Percentiles rank a stretch among this genome's conserved stretches.
Conservation (phyloP, 2,888 invertebrate species). For the Caenorhabditis becei region DNA sequence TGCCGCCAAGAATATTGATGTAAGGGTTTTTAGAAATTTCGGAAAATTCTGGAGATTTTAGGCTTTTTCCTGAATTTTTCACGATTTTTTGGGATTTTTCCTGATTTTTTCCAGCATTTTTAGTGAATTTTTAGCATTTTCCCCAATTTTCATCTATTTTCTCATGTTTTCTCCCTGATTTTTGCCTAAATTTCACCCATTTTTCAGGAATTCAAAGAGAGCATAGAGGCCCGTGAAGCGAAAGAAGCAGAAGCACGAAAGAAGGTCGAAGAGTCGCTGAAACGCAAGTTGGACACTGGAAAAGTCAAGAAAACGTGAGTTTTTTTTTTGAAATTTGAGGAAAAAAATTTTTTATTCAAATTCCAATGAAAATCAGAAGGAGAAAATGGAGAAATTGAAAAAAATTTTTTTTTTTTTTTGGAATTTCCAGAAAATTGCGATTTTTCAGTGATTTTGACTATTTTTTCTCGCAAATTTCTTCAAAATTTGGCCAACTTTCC, state of each 20-base stretch:
- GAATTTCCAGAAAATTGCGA: too few species aligned
- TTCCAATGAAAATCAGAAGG: not conserved
- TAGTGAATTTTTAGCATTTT: too few species aligned
- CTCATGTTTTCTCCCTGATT: too few species aligned
- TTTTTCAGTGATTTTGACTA: too few species aligned
- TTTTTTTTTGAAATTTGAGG: not conserved
- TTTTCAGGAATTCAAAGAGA: conserved; percentile 57
- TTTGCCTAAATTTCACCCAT: too few species aligned
- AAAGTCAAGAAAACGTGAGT: conserved; percentile 48
- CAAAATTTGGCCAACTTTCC: too few species aligned
- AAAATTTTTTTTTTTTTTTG: too few species aligned
- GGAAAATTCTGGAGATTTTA: not conserved
- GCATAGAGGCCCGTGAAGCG: conserved; percentile 51
- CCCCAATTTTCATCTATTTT: too few species aligned
- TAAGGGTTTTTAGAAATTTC: conserved; percentile 5
- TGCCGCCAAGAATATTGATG: conserved; percentile 66
- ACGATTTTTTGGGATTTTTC: too few species aligned
- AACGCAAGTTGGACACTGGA: conserved; percentile 45
- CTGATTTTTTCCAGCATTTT: too few species aligned
- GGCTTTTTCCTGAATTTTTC: too few species aligned
- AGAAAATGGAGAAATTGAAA: not conserved
- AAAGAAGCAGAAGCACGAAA: conserved; percentile 62
- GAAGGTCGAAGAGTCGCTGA: conserved; percentile 58
- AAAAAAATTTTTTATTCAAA: conserved; percentile 3
- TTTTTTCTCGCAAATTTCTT: too few species aligned